Percentiles rank a stretch among this genome's conserved stretches.
phyloP scores from a whole-genome alignment of 2,888 invertebrate species.

The Trichopria drosophilae region DNA sequence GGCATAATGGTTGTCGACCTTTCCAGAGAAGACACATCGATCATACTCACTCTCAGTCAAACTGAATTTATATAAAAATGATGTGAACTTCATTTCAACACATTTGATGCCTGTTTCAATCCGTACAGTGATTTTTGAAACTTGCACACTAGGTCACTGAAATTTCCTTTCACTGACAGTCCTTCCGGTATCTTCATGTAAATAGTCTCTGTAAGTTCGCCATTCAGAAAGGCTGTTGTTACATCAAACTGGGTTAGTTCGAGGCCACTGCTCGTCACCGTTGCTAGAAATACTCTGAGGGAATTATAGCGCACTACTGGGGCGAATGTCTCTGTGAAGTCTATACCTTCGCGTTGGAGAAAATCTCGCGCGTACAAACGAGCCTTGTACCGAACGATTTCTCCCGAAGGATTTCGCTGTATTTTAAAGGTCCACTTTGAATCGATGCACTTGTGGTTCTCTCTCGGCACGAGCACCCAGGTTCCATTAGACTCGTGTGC shows the following conservation, averaged over 20 bases:
- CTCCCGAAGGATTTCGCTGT: neutral
- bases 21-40: constrained; percentile 35
- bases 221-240: constrained; percentile 13
- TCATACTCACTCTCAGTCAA: constrained; percentile 36
- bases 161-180: neutral
- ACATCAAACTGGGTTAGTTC: constrained; percentile 23
- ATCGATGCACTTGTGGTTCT: constrained; percentile 8
- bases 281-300: constrained; percentile 13
- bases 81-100: too few species aligned
- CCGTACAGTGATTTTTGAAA: constrained; percentile 36
- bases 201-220: constrained; percentile 9
- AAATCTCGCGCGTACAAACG: constrained; percentile 20
- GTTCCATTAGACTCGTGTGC: constrained; percentile 13
- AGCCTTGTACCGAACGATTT: constrained; percentile 6
- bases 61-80: constrained; percentile 33
- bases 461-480: constrained; percentile 2
- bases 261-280: constrained; percentile 4
- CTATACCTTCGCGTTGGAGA: constrained; percentile 9
- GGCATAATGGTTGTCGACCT: constrained; percentile 10
- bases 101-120: constrained; percentile 43
- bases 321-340: constrained; percentile 22
- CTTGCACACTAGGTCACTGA: neutral
- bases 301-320: constrained; percentile 26
- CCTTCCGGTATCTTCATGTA: constrained; percentile 10
- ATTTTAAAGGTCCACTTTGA: constrained; percentile 24